phyloP scores from a whole-genome alignment of 2,888 invertebrate species.

The Euzetes globulus region DNA sequence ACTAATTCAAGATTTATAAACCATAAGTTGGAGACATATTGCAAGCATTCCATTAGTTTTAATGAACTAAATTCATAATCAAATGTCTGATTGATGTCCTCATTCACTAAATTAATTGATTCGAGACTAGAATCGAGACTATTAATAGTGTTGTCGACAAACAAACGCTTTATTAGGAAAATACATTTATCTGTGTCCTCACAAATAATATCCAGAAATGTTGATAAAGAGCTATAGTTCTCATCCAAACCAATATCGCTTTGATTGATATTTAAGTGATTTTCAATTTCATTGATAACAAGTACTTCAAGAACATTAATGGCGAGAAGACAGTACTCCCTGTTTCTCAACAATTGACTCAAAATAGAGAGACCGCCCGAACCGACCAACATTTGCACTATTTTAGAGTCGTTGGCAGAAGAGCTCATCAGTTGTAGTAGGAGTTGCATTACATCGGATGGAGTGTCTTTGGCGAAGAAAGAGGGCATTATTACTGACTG shows the following conservation, averaged over 20 bases:
- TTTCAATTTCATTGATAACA: slow-evolving; percentile 15
- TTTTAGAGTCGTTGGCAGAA: neutral
- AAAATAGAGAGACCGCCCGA: neutral
- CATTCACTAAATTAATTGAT: slow-evolving; percentile 5
- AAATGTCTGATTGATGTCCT: neutral
- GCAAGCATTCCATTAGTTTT: neutral
- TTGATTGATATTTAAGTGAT: slow-evolving; percentile 18
- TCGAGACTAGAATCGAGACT: slow-evolving; percentile 17
- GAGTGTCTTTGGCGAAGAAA: slow-evolving; percentile 3
- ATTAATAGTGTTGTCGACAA: slow-evolving; percentile 10
- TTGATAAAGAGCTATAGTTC: slow-evolving; percentile 7
- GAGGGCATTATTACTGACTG: slow-evolving; percentile 8
- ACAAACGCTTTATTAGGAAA: neutral
- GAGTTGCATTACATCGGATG: neutral
- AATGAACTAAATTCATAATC: neutral
- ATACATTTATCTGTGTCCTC: slow-evolving; percentile 8
- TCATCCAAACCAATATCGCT: neutral
- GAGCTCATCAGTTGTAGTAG: neutral
- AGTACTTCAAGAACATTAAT: slow-evolving; percentile 5
- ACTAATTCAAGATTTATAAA: neutral
- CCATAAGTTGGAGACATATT: slow-evolving; percentile 6
- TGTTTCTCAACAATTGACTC: neutral
- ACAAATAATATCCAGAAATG: slow-evolving; percentile 4
- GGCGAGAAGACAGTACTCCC: neutral
- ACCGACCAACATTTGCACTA: slow-evolving; percentile 3